Evolutionary conservation across 2,888 invertebrate genomes (phyloP).

Genomic region (Hermodice carunculata): DNA sequence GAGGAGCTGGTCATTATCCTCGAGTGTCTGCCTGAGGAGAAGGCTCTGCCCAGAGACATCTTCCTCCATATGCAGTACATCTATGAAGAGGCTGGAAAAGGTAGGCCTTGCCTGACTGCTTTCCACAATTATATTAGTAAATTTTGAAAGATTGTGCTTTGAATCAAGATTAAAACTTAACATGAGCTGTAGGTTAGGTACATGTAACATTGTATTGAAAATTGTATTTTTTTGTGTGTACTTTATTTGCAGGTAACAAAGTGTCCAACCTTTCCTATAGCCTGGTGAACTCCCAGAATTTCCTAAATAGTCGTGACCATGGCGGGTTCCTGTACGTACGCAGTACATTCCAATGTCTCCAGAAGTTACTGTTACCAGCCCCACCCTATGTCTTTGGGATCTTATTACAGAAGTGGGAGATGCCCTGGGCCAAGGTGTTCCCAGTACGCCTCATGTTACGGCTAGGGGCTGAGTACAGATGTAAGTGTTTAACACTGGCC

Average conservation of each 20-base stretch:
- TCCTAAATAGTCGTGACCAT: constrained; percentile 63
- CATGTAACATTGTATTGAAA: too few species aligned
- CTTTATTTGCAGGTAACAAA: constrained; percentile 75
- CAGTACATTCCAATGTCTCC: constrained; percentile 85
- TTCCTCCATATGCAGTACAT: constrained; percentile 81
- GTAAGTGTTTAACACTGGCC: constrained; percentile 57
- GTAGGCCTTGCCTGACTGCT: constrained; percentile 55
- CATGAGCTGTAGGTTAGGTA: too few species aligned
- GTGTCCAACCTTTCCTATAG: constrained; percentile 79
- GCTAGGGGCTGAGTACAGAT: constrained; percentile 86
- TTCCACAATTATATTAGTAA: neutral
- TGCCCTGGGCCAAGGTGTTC: constrained; percentile 86
- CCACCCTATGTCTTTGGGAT: constrained; percentile 85
- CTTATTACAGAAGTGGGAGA: constrained; percentile 85
- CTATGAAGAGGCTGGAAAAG: constrained; percentile 74
- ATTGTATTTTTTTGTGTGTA: neutral
- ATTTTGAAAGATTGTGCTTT: neutral
- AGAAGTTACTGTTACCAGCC: constrained; percentile 80
- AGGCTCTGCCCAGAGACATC: constrained; percentile 77
- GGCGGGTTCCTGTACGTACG: constrained; percentile 87
- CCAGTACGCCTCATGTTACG: constrained; percentile 79
- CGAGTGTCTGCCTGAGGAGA: constrained; percentile 76
- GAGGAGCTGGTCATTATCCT: constrained; percentile 85
- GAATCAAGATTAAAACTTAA: constrained; percentile 3
- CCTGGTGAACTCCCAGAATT: constrained; percentile 73